Evolutionary conservation across 2,113 vertebrate genomes (phyloP), one percentile per base, ranked within the genome.

Genomic region (Paramormyrops kingsleyae): DNA sequence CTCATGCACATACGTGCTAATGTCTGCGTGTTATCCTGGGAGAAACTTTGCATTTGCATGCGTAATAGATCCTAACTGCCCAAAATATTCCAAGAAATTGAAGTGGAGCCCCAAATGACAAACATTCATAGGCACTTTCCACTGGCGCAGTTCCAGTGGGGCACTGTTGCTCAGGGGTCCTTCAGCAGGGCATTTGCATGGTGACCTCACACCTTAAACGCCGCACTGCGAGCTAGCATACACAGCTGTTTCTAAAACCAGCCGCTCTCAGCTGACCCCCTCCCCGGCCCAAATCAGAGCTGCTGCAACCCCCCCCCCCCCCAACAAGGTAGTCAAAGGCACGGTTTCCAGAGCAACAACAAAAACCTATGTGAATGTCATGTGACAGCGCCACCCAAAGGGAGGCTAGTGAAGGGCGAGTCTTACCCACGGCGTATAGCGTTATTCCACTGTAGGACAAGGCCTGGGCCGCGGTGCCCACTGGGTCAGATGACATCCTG

Each of bases 371-470:
- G 83, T n/a, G 35, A 84, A 46, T n/a, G 83, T 47, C 31, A 21
- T n/a, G 83, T 44, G 39, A 80, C 74, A 84, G 83, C 6, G 9
- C 42, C 83, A 17, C 47, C 31, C 27, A 84, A 90, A 90, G 87
- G 90, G 91, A 88, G 92, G 89, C 62, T 59, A 80, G 44, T 88
- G 90, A 93, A 77, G 62, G 31, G 62, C 1, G 10, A 52, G 52
- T 94, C 96, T 2, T 95, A 98, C 97, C 97, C 53, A 98, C 94
- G 91, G 97, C 96, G 93, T 95, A 98, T 44, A 97, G 93, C 0
- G 97, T 96, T 88, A 98, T 96, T 0, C 97, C 97, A 1, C 15
- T 84, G 89, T 98, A 95, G 49, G 93, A 93, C 15, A 97, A 94
- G 7, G 89, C 83, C 31, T 0, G 93, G 39, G 95, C 97, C 62